Percentiles rank a stretch among this genome's conserved stretches.
Evolutionary conservation across 2,888 invertebrate species (phyloP).

Genomic region (Apotomis capreana): DNA sequence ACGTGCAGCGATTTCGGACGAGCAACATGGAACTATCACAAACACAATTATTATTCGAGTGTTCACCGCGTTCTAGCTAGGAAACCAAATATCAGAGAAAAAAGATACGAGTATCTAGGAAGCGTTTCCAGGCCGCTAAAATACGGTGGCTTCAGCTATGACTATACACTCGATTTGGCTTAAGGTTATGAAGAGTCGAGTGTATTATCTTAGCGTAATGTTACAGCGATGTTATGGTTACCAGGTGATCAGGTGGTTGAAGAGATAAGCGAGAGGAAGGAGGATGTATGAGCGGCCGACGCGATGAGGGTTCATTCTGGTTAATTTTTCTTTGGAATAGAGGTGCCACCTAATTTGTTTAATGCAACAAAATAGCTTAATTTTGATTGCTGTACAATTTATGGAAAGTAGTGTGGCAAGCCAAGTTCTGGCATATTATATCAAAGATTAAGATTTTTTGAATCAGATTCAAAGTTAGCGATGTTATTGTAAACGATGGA

Average conservation of each 20-base stretch:
- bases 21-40: conserved; percentile 43
- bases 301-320: conserved; percentile 36
- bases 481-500: no score
- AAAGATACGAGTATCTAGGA: background rate
- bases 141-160: conserved; percentile 1
- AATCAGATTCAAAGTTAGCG: no score
- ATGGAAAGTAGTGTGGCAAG: background rate
- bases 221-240: conserved; percentile 26
- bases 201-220: conserved; percentile 8
- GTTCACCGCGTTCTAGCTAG: conserved; percentile 28
- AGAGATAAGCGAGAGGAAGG: conserved; percentile 38
- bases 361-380: background rate
- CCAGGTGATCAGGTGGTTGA: conserved; percentile 36
- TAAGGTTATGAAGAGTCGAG: background rate
- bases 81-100: conserved; percentile 1
- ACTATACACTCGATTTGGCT: conserved; percentile 1
- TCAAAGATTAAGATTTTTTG: no score
- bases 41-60: conserved; percentile 38
- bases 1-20: conserved; percentile 47
- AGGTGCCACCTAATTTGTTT: conserved; percentile 29
- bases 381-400: background rate
- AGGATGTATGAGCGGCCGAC: conserved; percentile 32
- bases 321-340: conserved; percentile 21
- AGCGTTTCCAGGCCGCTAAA: conserved; percentile 23
- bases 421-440: background rate